phyloP scores from a whole-genome alignment of 1,140 invertebrate genomes.

The Heliothis virescens region DNA sequence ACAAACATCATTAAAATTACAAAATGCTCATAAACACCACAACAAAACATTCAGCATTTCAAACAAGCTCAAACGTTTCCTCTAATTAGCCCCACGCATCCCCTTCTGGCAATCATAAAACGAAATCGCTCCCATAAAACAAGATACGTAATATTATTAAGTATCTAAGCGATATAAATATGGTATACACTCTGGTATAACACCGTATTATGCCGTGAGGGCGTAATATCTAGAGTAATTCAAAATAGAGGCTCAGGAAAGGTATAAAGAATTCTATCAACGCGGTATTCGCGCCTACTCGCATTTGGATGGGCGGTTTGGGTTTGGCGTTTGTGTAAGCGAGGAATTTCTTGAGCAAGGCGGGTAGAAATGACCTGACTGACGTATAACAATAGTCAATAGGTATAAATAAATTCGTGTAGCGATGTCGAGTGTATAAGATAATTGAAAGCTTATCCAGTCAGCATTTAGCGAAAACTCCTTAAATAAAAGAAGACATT shows the following conservation, averaged over 20 bases:
- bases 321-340: conserved; percentile 50
- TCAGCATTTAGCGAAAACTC: no score
- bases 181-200: conserved; percentile 15
- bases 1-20: not conserved
- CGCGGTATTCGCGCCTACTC: conserved; percentile 69
- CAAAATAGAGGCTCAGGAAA: conserved; percentile 57
- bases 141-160: conserved; percentile 39
- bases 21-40: not conserved
- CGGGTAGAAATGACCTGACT: not conserved
- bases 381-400: no score
- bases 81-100: conserved; percentile 28
- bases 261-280: conserved; percentile 79
- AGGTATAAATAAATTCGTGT: no score
- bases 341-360: conserved; percentile 1
- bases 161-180: conserved; percentile 29
- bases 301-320: conserved; percentile 63
- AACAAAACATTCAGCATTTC: not conserved
- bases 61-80: not conserved
- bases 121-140: conserved; percentile 14
- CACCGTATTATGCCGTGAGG: conserved; percentile 6
- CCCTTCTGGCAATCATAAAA: conserved; percentile 30
- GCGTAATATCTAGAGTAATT: conserved; percentile 62
- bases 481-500: no score
- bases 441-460: no score
- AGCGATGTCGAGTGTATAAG: no score